These are phyloP conservation scores for Podarcis siculus DNA, from an alignment of 2,797 vertebrate genomes.

Conservation along the genomic window DNA sequence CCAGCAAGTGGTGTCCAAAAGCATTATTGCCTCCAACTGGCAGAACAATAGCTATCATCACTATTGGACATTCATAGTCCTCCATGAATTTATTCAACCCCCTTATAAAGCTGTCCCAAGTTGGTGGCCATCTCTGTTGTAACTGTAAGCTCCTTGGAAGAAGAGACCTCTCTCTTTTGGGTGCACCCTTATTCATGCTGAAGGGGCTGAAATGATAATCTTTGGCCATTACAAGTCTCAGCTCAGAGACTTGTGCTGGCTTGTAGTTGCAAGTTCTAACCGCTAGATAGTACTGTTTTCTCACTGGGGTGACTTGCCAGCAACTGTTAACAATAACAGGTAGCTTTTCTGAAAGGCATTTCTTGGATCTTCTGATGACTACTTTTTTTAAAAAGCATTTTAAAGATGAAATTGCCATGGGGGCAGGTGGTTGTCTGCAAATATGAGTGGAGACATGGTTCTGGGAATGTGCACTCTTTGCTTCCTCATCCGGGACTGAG, in stretches of 20 bases:
- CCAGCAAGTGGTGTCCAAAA: too few relatives aligned
- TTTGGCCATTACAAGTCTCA: not conserved
- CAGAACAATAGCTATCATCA: too few relatives aligned
- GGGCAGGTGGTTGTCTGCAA: not conserved
- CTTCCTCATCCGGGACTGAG: not conserved
- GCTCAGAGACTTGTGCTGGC: not conserved
- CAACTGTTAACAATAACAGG: accelerated
- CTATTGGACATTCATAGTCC: too few relatives aligned
- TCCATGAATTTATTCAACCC: too few relatives aligned
- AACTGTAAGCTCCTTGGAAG: not conserved
- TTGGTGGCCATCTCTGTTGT: too few relatives aligned
- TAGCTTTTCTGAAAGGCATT: not conserved
- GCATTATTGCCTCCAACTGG: too few relatives aligned
- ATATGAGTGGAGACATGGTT: not conserved
- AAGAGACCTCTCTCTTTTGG: not conserved
- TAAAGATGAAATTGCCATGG: not conserved
- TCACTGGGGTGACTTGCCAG: too few relatives aligned
- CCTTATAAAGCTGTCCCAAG: too few relatives aligned
- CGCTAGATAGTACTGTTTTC: slow-evolving; percentile 1
- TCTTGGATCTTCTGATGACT: not conserved
- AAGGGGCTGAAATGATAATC: not conserved
- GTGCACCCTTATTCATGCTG: not conserved
- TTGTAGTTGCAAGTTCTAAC: not conserved
- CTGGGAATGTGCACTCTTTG: not conserved
- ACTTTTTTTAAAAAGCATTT: too few relatives aligned